Evolutionary conservation across 1,140 invertebrate species (phyloP).

Genomic region (Nixonia krombeini): DNA sequence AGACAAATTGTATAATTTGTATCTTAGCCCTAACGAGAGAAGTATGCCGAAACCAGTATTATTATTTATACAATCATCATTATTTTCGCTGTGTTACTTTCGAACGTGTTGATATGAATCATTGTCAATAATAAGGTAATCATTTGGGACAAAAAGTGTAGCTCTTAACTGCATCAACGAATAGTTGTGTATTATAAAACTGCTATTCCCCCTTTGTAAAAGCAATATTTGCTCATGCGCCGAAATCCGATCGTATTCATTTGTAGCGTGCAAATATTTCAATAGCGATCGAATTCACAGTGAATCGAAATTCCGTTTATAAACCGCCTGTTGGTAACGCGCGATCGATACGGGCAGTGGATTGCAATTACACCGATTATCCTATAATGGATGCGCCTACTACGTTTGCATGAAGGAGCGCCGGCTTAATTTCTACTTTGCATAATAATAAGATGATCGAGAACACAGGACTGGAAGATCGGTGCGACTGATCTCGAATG

Average conservation of each 20-base stretch:
- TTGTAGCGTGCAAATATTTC: constrained; percentile 15
- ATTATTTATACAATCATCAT: too few relatives aligned
- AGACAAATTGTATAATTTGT: too few relatives aligned
- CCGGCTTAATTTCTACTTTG: constrained; percentile 29
- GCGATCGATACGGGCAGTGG: constrained; percentile 36
- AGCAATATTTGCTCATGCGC: too few relatives aligned
- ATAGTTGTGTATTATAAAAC: too few relatives aligned
- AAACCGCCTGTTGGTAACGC: constrained; percentile 23
- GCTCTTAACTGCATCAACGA: too few relatives aligned
- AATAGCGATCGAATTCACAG: constrained; percentile 31
- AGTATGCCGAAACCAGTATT: too few relatives aligned
- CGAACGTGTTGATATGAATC: too few relatives aligned
- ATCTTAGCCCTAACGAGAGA: too few relatives aligned
- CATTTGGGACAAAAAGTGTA: too few relatives aligned
- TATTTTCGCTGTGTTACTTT: too few relatives aligned
- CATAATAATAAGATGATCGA: constrained; percentile 28
- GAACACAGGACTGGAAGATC: not conserved
- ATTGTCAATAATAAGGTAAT: too few relatives aligned
- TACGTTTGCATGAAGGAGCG: constrained; percentile 16
- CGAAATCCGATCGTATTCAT: not conserved
- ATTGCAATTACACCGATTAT: constrained; percentile 44
- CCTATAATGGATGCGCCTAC: constrained; percentile 26
- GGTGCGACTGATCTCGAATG: constrained; percentile 20
- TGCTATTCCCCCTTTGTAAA: too few relatives aligned
- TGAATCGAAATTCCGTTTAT: constrained; percentile 25